Conservation (phyloP, 2,113 vertebrate genomes). For the Lepidothrix coronata region DNA sequence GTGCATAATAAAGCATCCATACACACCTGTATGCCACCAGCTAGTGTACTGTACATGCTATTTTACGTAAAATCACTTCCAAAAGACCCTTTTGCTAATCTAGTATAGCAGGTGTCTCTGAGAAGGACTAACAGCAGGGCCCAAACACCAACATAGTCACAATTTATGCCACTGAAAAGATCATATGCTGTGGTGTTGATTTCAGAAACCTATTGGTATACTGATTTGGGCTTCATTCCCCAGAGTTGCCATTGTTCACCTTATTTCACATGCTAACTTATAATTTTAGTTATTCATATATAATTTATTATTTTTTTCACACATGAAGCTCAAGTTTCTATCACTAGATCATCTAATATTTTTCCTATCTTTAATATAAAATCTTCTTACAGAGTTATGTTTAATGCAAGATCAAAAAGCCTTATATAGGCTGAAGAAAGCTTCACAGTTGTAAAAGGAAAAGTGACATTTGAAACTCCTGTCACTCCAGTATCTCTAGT, state of each 20-base stretch:
- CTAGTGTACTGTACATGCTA: neutral
- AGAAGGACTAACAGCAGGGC: neutral
- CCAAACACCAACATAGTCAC: neutral
- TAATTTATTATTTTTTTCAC: neutral
- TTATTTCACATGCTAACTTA: neutral
- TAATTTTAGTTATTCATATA: neutral
- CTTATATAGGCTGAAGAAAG: neutral
- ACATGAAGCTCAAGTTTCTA: neutral
- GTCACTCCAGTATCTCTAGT: neutral
- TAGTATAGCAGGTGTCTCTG: neutral
- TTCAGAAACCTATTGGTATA: neutral
- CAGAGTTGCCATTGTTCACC: neutral
- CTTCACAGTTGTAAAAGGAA: neutral
- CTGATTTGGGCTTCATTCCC: neutral
- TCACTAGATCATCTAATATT: neutral
- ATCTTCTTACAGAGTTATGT: neutral
- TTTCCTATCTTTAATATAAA: neutral
- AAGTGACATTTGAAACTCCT: neutral
- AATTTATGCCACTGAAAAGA: neutral
- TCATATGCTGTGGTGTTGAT: neutral
- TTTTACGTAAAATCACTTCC: neutral
- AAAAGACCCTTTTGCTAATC: neutral
- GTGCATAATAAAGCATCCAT: neutral
- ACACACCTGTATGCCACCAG: neutral
- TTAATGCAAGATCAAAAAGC: neutral